A percentile compares a stretch with the other conserved stretches of the same genome.
Evolutionary conservation across 92 coral and sea anemone genomes (phyloP).

Genomic region (Epizoanthus ramosus): DNA sequence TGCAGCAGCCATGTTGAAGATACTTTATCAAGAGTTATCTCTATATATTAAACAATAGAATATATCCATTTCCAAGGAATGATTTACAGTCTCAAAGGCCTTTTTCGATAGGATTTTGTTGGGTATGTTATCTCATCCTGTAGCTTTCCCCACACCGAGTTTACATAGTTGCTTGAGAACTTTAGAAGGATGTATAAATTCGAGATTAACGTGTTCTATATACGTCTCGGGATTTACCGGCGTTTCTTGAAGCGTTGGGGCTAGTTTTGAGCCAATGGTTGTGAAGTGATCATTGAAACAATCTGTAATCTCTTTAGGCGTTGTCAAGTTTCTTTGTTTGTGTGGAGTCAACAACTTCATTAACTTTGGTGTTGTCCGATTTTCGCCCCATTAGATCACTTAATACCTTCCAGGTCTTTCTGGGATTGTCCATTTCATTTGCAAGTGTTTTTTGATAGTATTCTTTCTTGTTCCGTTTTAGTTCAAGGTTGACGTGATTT

Average conservation of each 20-base stretch:
- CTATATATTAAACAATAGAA: no score
- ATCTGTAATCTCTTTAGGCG: conserved; percentile 1
- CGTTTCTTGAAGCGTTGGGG: not conserved
- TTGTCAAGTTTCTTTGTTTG: not conserved
- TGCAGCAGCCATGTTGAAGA: no score
- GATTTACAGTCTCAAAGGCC: no score
- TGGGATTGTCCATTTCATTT: not conserved
- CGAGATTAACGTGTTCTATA: no score
- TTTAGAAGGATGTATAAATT: no score
- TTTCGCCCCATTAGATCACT: conserved; percentile 7
- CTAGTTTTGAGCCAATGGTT: conserved; percentile 7
- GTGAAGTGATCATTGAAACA: conserved; percentile 16
- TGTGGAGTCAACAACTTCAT: not conserved
- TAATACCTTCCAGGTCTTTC: not conserved
- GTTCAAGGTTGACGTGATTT: not conserved
- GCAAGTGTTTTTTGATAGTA: not conserved
- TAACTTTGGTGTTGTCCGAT: not conserved
- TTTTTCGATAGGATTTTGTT: no score
- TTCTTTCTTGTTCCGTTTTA: not conserved
- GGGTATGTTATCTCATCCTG: no score
- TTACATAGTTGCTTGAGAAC: no score
- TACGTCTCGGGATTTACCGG: not conserved
- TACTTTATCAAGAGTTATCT: no score
- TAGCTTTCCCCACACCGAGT: no score
- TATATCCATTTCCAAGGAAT: no score